These are phyloP conservation scores for Nycticorax nycticorax DNA, from an alignment of 2,113 vertebrate genomes.

Conservation along the genomic window DNA sequence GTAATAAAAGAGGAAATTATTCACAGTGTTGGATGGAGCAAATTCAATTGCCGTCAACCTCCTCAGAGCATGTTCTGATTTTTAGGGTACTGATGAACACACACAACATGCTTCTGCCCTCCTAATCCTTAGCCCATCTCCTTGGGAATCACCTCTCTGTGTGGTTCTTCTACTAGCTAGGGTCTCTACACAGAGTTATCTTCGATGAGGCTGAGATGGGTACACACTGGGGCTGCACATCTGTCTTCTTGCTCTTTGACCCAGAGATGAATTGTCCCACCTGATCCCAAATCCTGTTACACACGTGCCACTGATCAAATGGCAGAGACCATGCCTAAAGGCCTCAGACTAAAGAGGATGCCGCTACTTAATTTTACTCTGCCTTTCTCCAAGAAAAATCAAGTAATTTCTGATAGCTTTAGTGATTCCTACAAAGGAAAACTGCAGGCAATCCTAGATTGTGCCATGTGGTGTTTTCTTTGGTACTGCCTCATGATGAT, in stretches of 20 bases:
- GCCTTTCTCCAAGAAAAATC: neutral
- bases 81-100: neutral
- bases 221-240: accelerated
- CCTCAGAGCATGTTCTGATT: neutral
- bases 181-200: neutral
- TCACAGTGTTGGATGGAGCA: neutral
- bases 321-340: neutral
- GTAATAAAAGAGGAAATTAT: neutral
- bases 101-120: neutral
- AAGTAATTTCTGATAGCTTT: neutral
- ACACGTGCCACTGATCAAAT: neutral
- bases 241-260: neutral
- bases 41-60: neutral
- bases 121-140: neutral
- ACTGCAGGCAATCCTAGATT: neutral
- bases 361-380: neutral
- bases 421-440: neutral
- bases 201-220: neutral
- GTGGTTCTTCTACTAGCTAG: neutral
- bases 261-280: neutral
- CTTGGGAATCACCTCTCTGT: neutral
- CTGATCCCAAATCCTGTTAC: neutral
- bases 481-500: neutral
- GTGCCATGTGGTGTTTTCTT: neutral
- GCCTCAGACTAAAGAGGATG: neutral